Evolutionary conservation across 2,888 invertebrate genomes (phyloP).

Genomic region (Mimas tiliae): DNA sequence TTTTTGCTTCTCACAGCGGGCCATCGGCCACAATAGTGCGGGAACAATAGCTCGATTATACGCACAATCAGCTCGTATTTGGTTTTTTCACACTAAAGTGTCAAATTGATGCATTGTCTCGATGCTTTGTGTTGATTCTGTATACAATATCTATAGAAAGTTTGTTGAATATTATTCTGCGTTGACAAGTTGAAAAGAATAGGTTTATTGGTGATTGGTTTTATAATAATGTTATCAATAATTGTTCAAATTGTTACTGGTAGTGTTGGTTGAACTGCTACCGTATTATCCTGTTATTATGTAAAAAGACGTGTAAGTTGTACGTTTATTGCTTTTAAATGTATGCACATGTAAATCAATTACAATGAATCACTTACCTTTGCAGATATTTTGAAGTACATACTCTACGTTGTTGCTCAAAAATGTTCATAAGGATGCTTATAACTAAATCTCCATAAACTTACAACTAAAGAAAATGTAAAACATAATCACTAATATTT

Average conservation of each 20-base stretch:
- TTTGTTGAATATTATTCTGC: neutral
- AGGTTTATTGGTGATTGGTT: neutral
- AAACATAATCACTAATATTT: constrained; percentile 64
- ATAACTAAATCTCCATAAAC: neutral
- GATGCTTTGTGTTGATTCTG: constrained; percentile 9
- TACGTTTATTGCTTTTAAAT: neutral
- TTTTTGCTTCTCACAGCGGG: constrained; percentile 11
- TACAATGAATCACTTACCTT: constrained; percentile 12
- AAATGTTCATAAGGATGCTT: neutral
- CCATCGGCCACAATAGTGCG: constrained; percentile 17
- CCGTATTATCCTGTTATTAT: neutral
- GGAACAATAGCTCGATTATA: constrained; percentile 1
- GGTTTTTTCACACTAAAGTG: constrained; percentile 21
- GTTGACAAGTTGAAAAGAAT: neutral
- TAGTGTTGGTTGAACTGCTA: no score
- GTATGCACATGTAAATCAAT: neutral
- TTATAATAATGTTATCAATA: neutral
- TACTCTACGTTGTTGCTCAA: neutral
- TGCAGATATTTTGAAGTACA: no score
- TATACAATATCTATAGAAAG: neutral
- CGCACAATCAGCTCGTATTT: constrained; percentile 8
- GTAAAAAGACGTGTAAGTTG: neutral
- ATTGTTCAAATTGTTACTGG: neutral
- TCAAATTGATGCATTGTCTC: constrained; percentile 20
- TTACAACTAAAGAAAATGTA: constrained; percentile 37